These are phyloP conservation scores for Drosophila suboccidentalis DNA, from an alignment of 2,888 invertebrate species.

Conservation along the genomic window DNA sequence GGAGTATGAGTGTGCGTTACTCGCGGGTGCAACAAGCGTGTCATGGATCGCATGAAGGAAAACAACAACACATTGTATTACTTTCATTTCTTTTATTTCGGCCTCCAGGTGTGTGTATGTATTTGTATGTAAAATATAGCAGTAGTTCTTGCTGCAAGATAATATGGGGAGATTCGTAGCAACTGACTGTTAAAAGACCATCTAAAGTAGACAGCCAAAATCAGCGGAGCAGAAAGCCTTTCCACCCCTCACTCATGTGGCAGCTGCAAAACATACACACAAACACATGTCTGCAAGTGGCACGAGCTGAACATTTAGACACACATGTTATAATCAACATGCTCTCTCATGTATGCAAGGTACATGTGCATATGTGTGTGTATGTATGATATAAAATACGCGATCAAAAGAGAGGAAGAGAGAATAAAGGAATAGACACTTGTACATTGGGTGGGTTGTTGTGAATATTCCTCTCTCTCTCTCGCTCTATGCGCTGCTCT, in stretches of 20 bases:
- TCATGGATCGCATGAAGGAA: conserved; percentile 27
- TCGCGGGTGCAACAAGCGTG: conserved; percentile 28
- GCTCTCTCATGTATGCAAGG: conserved; percentile 30
- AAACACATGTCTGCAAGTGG: conserved; percentile 34
- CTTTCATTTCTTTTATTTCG: conserved; percentile 37
- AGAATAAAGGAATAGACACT: conserved; percentile 41
- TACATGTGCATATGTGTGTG: conserved; percentile 4
- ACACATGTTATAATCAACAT: conserved; percentile 36
- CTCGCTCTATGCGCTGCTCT: conserved; percentile 24
- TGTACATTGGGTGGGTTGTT: conserved; percentile 54
- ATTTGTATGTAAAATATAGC: conserved; percentile 13
- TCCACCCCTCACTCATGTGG: conserved; percentile 51
- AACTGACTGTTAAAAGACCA: conserved; percentile 65
- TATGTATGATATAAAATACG: conserved; percentile 18
- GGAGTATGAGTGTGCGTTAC: conserved; percentile 10
- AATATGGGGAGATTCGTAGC: conserved; percentile 21
- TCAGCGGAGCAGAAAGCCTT: conserved; percentile 62
- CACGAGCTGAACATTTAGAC: conserved; percentile 24
- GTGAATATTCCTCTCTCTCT: conserved; percentile 40
- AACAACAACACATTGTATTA: conserved; percentile 23
- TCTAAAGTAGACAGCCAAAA: conserved; percentile 54
- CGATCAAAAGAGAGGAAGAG: conserved; percentile 53
- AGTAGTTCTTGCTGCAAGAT: conserved; percentile 25
- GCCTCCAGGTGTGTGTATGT: conserved; percentile 14
- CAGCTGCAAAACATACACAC: conserved; percentile 58